These are phyloP conservation scores for Lordiphosa collinella DNA, from an alignment of 1,140 invertebrate species.

Conservation along the genomic window DNA sequence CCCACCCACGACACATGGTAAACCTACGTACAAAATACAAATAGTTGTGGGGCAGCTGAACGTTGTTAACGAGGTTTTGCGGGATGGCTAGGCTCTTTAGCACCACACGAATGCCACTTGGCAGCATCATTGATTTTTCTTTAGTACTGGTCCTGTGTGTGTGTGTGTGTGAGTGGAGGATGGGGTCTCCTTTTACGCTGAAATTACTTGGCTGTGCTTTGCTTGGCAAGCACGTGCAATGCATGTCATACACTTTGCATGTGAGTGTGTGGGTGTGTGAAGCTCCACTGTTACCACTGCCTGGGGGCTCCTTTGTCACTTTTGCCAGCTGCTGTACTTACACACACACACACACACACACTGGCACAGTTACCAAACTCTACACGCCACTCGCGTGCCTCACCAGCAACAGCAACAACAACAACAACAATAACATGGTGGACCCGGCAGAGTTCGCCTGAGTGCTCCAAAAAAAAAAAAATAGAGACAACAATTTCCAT, in stretches of 20 bases:
- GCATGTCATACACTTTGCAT: constrained; percentile 19
- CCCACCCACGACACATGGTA: not conserved
- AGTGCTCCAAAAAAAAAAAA: not conserved
- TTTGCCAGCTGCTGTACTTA: constrained; percentile 33
- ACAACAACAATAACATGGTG: not conserved
- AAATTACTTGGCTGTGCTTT: constrained; percentile 41
- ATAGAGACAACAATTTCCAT: constrained; percentile 66
- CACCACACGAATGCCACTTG: constrained; percentile 41
- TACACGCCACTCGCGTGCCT: constrained; percentile 39
- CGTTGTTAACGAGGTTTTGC: constrained; percentile 7
- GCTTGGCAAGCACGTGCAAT: constrained; percentile 61
- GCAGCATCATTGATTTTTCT: constrained; percentile 76
- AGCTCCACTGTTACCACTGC: not conserved
- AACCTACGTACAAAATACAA: not conserved
- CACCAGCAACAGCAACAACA: constrained; percentile 18
- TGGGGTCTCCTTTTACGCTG: constrained; percentile 4
- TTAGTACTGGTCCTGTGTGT: constrained; percentile 6
- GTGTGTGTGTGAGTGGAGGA: not conserved
- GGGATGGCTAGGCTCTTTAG: constrained; percentile 7
- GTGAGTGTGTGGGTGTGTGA: constrained; percentile 6
- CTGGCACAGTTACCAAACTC: constrained; percentile 33
- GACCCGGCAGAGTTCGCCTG: not conserved
- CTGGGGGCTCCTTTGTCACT: constrained; percentile 39
- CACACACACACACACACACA: not conserved
- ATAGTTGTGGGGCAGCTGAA: not conserved